Evolutionary conservation across 2,797 vertebrate genomes (phyloP).

Genomic region (Mormyrops boulengeri): DNA sequence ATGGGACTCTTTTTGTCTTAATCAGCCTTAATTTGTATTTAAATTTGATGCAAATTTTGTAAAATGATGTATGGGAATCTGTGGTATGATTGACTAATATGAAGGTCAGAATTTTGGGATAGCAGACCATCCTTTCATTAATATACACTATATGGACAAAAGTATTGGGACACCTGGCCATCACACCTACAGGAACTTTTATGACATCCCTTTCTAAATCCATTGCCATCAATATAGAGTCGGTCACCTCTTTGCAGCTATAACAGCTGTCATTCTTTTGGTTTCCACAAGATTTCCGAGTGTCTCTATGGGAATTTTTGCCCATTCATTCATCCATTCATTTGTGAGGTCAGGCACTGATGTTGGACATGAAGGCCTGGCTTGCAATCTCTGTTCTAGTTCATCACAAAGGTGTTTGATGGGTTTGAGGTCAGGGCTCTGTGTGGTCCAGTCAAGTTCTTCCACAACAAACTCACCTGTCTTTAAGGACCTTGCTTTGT

Average conservation of each 20-base stretch:
- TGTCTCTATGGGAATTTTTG: neutral
- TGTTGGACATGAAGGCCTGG: neutral
- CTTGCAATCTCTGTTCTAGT: neutral
- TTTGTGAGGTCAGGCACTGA: neutral
- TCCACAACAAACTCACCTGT: neutral
- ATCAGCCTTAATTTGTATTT: neutral
- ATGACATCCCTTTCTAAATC: no score
- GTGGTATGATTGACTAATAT: neutral
- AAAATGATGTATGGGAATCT: neutral
- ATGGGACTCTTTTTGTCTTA: neutral
- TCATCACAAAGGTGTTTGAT: neutral
- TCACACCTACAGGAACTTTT: no score
- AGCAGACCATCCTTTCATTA: neutral
- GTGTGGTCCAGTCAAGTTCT: neutral
- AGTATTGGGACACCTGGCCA: no score
- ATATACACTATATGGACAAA: neutral
- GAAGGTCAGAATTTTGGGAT: neutral
- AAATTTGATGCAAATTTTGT: neutral
- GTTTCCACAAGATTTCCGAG: no score
- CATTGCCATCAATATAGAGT: no score
- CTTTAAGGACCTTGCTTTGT: neutral
- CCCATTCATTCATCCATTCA: neutral
- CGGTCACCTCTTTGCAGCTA: no score
- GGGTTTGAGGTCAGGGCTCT: neutral
- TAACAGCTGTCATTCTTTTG: no score